Base-by-base conservation (phyloP, 1,140 invertebrate species). In the Spodoptera litura region DNA sequence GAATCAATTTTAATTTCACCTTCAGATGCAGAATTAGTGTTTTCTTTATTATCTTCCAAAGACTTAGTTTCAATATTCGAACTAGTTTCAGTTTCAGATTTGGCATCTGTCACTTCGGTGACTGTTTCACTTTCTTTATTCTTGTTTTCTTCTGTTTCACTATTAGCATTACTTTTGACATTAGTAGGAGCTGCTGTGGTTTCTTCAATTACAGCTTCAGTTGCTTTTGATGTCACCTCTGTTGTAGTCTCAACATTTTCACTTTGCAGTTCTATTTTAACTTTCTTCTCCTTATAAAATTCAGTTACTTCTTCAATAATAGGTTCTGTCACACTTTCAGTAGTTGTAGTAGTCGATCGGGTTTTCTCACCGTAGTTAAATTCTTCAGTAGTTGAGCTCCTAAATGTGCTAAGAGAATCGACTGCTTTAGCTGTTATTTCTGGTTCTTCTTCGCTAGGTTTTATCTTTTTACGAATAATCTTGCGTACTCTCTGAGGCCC, bases 401-500 rank as follows among this genome's bases (percentile, higher is more conserved):
- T 88, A 51, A 85, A 81, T 25, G 72, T 75, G 53, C 89, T 87
- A 0, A 89, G 52, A 12, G 86, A 83, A 58, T 72, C 79, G 35
- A 89, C 62, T 51, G 84, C 80, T 80, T 88, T 87, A n/a, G 86
- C 77, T 12, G 83, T 80, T 53, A 86, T 82, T 83, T 85, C 80
- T 58, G 78, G 75, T 35, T 92, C 88, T 75, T 88, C 85, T 61
- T 92, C 88, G 53, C 73, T 53, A 25, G 94, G 91, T 83, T 83
- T 94, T 20, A 95, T 79, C 88, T 95, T 95, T 71, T 94, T 94
- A n/a, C 95, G 90, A 78, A 96, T 93, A 62, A 96, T 91, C 89
- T 95, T 95, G 64, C 95, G 91, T 35, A 95, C 93, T 82, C 95
- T 89, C 49, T 85, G 87, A 51, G 81, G 64, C 2, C 61, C 62